A percentile compares a stretch with the other conserved stretches of the same genome.
Evolutionary conservation across 1,140 invertebrate species (phyloP).

Genomic region (Uloborus diversus): DNA sequence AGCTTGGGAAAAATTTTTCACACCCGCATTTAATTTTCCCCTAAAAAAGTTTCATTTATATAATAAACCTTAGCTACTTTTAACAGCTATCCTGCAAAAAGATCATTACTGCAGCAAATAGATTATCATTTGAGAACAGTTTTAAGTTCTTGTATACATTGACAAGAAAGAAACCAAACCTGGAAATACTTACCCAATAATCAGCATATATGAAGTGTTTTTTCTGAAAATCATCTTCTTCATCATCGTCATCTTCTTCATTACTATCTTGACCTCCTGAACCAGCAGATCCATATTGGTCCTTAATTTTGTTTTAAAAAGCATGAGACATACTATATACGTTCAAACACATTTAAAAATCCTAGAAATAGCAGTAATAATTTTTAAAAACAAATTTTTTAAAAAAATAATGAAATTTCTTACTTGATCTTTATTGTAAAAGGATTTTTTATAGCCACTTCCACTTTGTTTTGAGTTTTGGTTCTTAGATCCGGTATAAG

Average conservation of each 20-base stretch:
- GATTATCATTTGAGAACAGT: too few species aligned
- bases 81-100: too few species aligned
- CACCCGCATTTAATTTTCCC: too few species aligned
- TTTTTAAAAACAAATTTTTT: background rate
- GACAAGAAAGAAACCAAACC: too few species aligned
- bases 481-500: conserved; percentile 1
- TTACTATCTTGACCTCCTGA: conserved; percentile 40
- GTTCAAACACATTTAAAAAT: background rate
- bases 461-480: background rate
- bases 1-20: too few species aligned
- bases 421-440: conserved; percentile 40
- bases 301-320: conserved; percentile 2
- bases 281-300: conserved; percentile 45
- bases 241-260: conserved; percentile 30
- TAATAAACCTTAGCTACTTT: too few species aligned
- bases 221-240: conserved; percentile 19
- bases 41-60: too few species aligned
- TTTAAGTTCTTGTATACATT: too few species aligned
- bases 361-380: background rate
- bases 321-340: background rate
- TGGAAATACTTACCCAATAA: conserved; percentile 52
- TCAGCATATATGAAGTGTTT: conserved; percentile 48
- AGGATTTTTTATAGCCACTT: background rate
- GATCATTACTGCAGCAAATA: too few species aligned
- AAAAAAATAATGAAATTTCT: background rate